phyloP scores from a whole-genome alignment of 2,797 vertebrate genomes.

The Amblyopsis hoosieri region DNA sequence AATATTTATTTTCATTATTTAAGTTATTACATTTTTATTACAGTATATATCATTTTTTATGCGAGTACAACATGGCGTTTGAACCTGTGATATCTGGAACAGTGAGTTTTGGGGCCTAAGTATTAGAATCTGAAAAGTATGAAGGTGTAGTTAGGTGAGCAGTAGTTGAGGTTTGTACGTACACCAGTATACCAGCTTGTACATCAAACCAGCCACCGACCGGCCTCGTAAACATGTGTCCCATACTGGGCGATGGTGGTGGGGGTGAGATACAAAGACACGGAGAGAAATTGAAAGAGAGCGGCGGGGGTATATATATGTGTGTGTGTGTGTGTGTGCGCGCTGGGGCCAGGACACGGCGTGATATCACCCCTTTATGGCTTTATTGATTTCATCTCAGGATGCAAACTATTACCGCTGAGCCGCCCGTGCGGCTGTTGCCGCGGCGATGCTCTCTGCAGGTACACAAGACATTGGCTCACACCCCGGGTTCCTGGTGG shows the following conservation, averaged over 20 bases:
- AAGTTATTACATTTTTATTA: too few species aligned
- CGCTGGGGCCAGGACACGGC: constrained; percentile 63
- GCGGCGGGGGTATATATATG: constrained; percentile 1
- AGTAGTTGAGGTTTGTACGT: too few species aligned
- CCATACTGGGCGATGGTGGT: constrained; percentile 14
- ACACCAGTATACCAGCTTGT: too few species aligned
- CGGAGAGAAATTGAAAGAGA: constrained; percentile 3
- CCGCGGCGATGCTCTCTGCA: constrained; percentile 74
- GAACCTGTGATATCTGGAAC: too few species aligned
- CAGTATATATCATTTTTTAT: too few species aligned
- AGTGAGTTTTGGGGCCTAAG: too few species aligned
- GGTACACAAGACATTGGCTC: constrained; percentile 69
- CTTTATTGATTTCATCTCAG: constrained; percentile 84
- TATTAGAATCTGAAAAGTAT: too few species aligned
- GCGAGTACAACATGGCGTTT: too few species aligned
- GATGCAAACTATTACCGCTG: constrained; percentile 83
- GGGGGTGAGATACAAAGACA: not conserved
- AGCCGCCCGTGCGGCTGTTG: constrained; percentile 61
- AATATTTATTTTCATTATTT: too few species aligned
- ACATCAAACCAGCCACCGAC: constrained; percentile 39
- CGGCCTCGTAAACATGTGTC: constrained; percentile 65
- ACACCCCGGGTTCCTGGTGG: constrained; percentile 59
- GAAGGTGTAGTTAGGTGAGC: too few species aligned
- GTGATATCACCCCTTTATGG: constrained; percentile 83
- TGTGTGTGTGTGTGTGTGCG: constrained; percentile 21